phyloP scores from a whole-genome alignment of 2,113 vertebrate species.

The Scomber japonicus region DNA sequence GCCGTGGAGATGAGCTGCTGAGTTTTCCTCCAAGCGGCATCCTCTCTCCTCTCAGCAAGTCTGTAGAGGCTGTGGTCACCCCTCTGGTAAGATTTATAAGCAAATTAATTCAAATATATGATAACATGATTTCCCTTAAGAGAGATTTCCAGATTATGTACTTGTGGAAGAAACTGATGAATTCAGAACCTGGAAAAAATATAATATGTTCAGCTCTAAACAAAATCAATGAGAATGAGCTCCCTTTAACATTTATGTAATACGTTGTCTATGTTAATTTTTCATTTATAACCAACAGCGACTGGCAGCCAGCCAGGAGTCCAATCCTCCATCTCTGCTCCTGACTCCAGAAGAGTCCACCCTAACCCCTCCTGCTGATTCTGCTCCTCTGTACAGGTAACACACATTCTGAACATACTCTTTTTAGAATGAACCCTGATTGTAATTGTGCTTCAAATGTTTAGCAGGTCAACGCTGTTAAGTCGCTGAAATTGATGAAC shows the following conservation, averaged over 20 bases:
- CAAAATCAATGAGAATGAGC: not conserved
- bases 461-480: too few relatives aligned
- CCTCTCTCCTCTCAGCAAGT: constrained; percentile 86
- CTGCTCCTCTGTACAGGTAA: constrained; percentile 84
- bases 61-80: constrained; percentile 83
- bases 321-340: constrained; percentile 53
- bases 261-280: not conserved
- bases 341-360: constrained; percentile 48
- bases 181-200: not conserved
- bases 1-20: constrained; percentile 76
- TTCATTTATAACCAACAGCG: constrained; percentile 57
- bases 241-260: not conserved
- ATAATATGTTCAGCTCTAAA: not conserved
- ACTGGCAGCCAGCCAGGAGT: constrained; percentile 50
- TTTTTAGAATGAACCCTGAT: not conserved
- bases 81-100: constrained; percentile 78
- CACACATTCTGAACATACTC: too few relatives aligned
- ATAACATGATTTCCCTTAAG: not conserved
- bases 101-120: too few relatives aligned
- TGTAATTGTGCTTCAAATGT: too few relatives aligned
- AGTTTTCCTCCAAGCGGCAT: constrained; percentile 79
- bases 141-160: not conserved
- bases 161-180: not conserved
- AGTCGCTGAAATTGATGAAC: too few relatives aligned
- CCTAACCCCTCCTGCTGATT: constrained; percentile 36